Percentiles rank a stretch among this genome's conserved stretches.
phyloP scores from a whole-genome alignment of 2,888 invertebrate genomes.

The Cerastoderma edule region DNA sequence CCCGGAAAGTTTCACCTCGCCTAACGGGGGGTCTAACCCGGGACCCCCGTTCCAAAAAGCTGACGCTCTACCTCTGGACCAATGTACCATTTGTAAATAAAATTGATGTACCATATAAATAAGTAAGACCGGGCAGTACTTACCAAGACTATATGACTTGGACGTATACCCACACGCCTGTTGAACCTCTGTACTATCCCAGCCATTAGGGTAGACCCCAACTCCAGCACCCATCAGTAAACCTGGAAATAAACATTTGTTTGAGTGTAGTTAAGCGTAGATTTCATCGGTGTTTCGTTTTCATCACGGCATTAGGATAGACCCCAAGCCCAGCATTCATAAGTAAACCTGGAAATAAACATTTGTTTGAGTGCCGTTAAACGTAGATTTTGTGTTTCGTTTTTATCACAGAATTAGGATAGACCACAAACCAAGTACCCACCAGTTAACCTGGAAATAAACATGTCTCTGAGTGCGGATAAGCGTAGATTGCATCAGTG shows the following conservation, averaged over 20 bases:
- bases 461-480: neutral
- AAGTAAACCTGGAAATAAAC: conserved; percentile 64
- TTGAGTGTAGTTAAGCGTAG: no score
- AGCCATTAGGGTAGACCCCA: conserved; percentile 77
- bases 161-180: conserved; percentile 70
- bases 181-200: conserved; percentile 73
- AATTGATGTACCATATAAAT: neutral
- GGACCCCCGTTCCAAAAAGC: no score
- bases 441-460: conserved; percentile 68
- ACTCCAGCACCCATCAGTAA: conserved; percentile 75
- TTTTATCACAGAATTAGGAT: conserved; percentile 77
- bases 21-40: no score
- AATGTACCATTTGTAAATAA: no score
- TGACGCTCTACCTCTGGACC: no score
- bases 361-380: neutral
- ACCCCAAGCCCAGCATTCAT: conserved; percentile 76
- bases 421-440: conserved; percentile 75
- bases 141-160: conserved; percentile 47
- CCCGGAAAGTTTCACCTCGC: no score
- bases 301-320: conserved; percentile 77
- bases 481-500: no score
- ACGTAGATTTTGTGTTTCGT: no score
- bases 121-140: no score
- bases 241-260: conserved; percentile 48
- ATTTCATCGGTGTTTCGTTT: no score